Base-by-base conservation (phyloP, 2,888 invertebrate species). In the Ceratothoa steindachneri region DNA sequence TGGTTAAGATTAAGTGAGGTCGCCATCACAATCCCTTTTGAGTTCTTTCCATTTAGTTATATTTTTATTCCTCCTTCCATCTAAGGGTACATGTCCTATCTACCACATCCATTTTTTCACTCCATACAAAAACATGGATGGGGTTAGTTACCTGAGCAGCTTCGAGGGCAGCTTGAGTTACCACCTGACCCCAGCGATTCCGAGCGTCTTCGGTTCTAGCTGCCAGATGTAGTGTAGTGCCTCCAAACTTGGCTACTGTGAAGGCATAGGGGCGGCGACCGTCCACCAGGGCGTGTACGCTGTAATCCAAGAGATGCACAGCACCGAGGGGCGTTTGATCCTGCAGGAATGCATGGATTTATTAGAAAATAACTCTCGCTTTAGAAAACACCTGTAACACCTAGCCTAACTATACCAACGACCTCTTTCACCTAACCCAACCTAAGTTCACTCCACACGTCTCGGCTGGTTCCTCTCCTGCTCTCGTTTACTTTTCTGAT, bases 161-260 rank as follows among this genome's bases (percentile, higher is more conserved):
- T 82, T 90, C 89, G 80, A 90, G 90, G 80, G 93, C 90, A 69
- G 93, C 91, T 82, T 92, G 91, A 3, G 89, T 89, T 74, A 95
- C 87, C 24, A 91, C 89, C 53, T 91, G 90, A 29, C 89, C 87
- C 93, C 93, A 94, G 84, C 90, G 88, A 82, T 88, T 88, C 80
- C 89, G 88, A 0, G 90, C 88, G 77, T 91, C 90, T 2, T 90
- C 88, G 73, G 88, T 89, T 81, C 93, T 93, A 0, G 93, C 93
- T 0, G 93, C 93, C 68, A 96, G 88, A 84, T 91, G 91, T 82
- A 93, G 85, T 29, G 90, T 73, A 51, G 73, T 67, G 9, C 71
- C 76, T 19, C 79, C 76, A 22, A 67, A 71, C 65, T 72, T 69
- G 9, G 73, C 73, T 19, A 79, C 69, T 12, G 74, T 79, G 73